Evolutionary conservation across 2,888 invertebrate species (phyloP).

Genomic region (Sphaerophoria taeniata): DNA sequence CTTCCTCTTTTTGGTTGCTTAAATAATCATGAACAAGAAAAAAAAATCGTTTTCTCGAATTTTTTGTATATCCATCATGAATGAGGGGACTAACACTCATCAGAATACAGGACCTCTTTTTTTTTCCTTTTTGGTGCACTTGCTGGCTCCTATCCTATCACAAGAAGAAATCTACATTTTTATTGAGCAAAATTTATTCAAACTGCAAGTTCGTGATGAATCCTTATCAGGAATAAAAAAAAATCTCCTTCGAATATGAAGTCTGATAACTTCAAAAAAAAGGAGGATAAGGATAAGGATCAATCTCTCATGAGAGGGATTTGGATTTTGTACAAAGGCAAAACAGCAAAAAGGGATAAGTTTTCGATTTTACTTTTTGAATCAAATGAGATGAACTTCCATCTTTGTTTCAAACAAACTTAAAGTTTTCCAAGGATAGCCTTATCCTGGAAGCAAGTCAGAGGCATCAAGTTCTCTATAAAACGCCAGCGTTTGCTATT

Average conservation of each 20-base stretch:
- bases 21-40: slow-evolving; percentile 17
- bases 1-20: slow-evolving; percentile 6
- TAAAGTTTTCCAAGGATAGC: slow-evolving; percentile 65
- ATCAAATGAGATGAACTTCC: slow-evolving; percentile 61
- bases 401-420: slow-evolving; percentile 49
- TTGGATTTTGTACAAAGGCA: slow-evolving; percentile 3
- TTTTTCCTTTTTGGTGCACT: slow-evolving; percentile 18
- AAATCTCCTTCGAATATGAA: slow-evolving; percentile 16
- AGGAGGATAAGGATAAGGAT: slow-evolving; percentile 50
- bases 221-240: slow-evolving; percentile 60
- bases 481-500: slow-evolving; percentile 54
- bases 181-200: slow-evolving; percentile 67
- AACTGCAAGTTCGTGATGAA: slow-evolving; percentile 66
- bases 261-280: slow-evolving; percentile 12
- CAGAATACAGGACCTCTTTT: slow-evolving; percentile 34
- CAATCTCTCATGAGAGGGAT: slow-evolving; percentile 51
- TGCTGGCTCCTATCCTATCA: slow-evolving; percentile 58
- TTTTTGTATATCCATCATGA: slow-evolving; percentile 23
- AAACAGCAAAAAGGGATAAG: slow-evolving; percentile 16
- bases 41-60: slow-evolving; percentile 31
- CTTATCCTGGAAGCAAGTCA: slow-evolving; percentile 16
- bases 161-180: slow-evolving; percentile 57
- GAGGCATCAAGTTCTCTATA: not conserved
- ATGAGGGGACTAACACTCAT: slow-evolving; percentile 30
- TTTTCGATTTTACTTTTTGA: slow-evolving; percentile 37